Conservation (phyloP, 1,140 invertebrate genomes). For the Neelides sp. region DNA sequence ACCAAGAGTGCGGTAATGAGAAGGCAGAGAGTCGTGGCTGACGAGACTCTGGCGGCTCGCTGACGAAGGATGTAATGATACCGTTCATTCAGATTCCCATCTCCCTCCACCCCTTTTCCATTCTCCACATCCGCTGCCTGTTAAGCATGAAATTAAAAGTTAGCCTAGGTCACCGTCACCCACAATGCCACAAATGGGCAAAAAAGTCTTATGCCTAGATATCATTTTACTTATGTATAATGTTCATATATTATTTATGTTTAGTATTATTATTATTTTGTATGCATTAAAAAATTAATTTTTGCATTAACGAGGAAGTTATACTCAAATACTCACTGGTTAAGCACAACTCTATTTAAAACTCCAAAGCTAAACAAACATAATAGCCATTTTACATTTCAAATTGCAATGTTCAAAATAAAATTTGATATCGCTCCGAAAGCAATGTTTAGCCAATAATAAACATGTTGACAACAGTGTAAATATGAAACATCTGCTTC, state of each 20-base stretch:
- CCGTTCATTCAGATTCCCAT: conserved; percentile 35
- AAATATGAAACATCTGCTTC: no score
- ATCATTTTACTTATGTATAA: background rate
- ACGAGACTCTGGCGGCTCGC: conserved; percentile 43
- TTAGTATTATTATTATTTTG: background rate
- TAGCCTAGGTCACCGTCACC: background rate
- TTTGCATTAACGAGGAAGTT: background rate
- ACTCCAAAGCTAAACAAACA: no score
- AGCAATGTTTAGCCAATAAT: no score
- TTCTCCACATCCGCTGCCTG: conserved; percentile 26
- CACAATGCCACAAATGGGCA: background rate
- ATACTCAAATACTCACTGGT: no score
- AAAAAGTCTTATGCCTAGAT: background rate
- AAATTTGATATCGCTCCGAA: no score
- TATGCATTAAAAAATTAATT: background rate
- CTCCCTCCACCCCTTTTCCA: conserved; percentile 33
- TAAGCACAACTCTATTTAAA: no score
- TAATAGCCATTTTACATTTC: no score
- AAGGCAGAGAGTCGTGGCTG: conserved; percentile 53
- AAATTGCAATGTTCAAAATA: no score
- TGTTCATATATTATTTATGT: background rate
- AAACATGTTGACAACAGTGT: no score
- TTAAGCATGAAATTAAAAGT: conserved; percentile 3
- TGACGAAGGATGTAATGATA: conserved; percentile 36
- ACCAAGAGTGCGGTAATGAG: conserved; percentile 56